Evolutionary conservation across 2,797 vertebrate species (phyloP), one percentile per base, ranked within the genome.

Genomic region (Enteromius mattozi): DNA sequence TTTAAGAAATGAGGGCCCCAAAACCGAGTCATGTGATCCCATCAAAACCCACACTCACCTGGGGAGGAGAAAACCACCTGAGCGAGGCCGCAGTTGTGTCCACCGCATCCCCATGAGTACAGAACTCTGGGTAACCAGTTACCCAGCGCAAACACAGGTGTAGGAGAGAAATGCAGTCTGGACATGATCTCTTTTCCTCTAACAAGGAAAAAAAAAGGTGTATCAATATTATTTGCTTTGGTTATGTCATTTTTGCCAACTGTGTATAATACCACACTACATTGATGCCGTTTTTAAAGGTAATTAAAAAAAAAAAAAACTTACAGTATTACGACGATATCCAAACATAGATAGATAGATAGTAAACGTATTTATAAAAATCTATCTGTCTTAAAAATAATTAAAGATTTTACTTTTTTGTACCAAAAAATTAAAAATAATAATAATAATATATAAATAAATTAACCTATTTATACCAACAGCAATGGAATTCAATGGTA

Each of bases 81-180:
- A 0, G 91, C 40, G 1, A 95, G 85, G 66, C 93, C 92, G 68
- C 94, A 94, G 91, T 93, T 93, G 79, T 86, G 90, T 1, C 91
- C 91, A 1, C 6, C 49, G 77, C 93, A 94, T 40, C 88, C 84
- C 95, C 95, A 96, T 42, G 87, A 92, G 90, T 95, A 94, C 5
- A 96, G 87, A n/a, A 95, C 93, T 0, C 75, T 72, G 71, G 95
- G 93, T 45, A 96, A 94, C 95, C 95, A 96, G 93, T 96, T 96
- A 0, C 95, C 95, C 90, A 96, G 88, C 2, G 88, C 80, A 12
- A 91, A 93, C 35, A 95, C 91, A 0, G 95, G 94, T 24, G 94
- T 61, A 0, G 94, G 94, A 12, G 89, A 95, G 89, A 96, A 94
- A 90, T 95, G 94, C 68, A 96, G 77, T 87, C 93, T 86, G 90